phyloP scores from a whole-genome alignment of 1,140 invertebrate species.

The Drosophila kohkoa region DNA sequence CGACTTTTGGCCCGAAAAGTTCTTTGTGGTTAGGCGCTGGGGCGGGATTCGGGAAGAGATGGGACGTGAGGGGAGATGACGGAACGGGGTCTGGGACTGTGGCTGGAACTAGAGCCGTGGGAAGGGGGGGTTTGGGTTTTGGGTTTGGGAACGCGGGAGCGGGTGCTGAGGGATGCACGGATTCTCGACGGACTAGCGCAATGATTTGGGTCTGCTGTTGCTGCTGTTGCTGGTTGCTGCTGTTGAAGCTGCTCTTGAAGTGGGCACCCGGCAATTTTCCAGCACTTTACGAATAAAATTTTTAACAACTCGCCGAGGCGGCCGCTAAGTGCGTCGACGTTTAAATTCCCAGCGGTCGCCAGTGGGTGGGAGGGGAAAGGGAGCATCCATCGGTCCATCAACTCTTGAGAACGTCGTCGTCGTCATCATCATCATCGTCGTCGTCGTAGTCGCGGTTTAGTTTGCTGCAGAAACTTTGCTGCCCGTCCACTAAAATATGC shows the following conservation, averaged over 20 bases:
- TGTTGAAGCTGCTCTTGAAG: slow-evolving; percentile 47
- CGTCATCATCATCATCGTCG: not conserved
- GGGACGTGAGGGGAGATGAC: not conserved
- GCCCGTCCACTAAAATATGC: slow-evolving; percentile 64
- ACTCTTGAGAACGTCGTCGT: slow-evolving; percentile 16
- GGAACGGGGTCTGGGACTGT: slow-evolving; percentile 17
- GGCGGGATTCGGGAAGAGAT: slow-evolving; percentile 28
- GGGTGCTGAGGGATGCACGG: slow-evolving; percentile 20
- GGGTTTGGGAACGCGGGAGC: not conserved
- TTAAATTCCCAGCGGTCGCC: slow-evolving; percentile 63
- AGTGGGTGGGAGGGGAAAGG: not conserved
- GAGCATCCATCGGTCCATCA: slow-evolving; percentile 12
- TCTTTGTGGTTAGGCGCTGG: slow-evolving; percentile 66
- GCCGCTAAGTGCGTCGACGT: slow-evolving; percentile 76
- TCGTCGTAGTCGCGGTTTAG: slow-evolving; percentile 19
- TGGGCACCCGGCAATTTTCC: slow-evolving; percentile 71
- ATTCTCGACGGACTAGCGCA: slow-evolving; percentile 40
- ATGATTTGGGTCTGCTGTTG: slow-evolving; percentile 33
- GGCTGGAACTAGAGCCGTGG: no score
- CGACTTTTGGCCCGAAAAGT: slow-evolving; percentile 74
- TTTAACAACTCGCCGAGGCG: slow-evolving; percentile 77
- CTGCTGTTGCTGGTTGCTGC: slow-evolving; percentile 1
- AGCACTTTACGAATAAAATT: slow-evolving; percentile 80
- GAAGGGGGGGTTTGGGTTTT: no score
- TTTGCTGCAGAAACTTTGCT: slow-evolving; percentile 44